Evolutionary conservation across 2,888 invertebrate species (phyloP), one percentile per base, ranked within the genome.

Genomic region (Hoplodrina ambigua): DNA sequence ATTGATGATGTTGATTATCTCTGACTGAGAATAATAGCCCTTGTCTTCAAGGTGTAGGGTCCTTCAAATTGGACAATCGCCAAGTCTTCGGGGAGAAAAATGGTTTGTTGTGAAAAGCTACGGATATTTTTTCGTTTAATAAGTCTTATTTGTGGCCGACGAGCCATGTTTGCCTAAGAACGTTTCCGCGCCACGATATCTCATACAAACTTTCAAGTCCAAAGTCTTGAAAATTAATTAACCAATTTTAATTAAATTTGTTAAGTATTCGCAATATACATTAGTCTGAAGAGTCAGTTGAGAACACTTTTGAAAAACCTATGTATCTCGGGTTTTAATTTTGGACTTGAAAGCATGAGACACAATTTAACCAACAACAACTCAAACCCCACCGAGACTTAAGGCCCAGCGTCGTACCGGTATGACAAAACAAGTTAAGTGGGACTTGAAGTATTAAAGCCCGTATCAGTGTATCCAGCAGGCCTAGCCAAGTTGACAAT

Each of bases 1-100:
- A 68, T 78, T 82, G 68, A 75, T 78, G 56, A 44, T 44, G 8
- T 69, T 78, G 44, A 82, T 82, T 75, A 72, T 46, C 44, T 56
- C 41, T 6, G 61, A 69, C 72, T 33, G 37, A 60, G 67, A 82
- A 37, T 57, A 72, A 81, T 69, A 50, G 54, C 4, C n/a, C 0
- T 8, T 41, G 44, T 56, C 55, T 63, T 58, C 17, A 54, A 62
- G 19, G 41, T 67, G 55, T 58, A 41, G 8, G 55, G 44, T 49
- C 30, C 56, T 53, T 44, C 37, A 60, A 69, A 62, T 63, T 75
- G 76, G 70, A 54, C 33, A 41, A n/a, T 33, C 11, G 44, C 60
- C 76, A 67, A 64, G 11, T 59, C 20, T 53, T 30, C 30, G 4
- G 46, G 11, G 19, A 50, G 15, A 53, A 54, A 58, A 55, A 41